These are phyloP conservation scores for Apodemus speciosus DNA, from an alignment of 2,113 vertebrate species.

Conservation along the genomic window DNA sequence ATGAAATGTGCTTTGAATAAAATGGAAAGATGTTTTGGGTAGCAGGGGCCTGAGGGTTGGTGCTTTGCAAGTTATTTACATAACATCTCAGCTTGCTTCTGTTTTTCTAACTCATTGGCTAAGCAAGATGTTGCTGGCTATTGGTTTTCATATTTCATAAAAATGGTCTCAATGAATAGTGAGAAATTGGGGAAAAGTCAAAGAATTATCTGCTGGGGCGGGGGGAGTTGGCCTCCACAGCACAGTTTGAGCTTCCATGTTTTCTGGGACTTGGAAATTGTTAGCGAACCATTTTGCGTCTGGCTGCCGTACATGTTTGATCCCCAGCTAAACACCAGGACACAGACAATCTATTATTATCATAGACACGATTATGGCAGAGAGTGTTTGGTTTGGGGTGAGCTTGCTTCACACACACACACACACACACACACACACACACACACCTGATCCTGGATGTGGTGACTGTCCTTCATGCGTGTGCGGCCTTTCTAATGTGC, in stretches of 20 bases:
- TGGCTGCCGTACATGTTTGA: background rate
- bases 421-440: background rate
- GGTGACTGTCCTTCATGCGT: background rate
- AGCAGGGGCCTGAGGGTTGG: background rate
- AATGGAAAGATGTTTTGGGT: constrained; percentile 43
- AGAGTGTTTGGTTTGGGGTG: background rate
- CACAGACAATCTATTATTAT: background rate
- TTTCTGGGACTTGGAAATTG: background rate
- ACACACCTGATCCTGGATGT: background rate
- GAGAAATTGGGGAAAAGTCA: background rate
- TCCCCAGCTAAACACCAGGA: background rate
- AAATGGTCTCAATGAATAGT: background rate
- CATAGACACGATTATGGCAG: background rate
- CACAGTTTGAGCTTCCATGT: background rate
- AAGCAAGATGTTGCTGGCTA: constrained; percentile 21
- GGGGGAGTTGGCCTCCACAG: background rate
- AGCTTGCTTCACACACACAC: background rate
- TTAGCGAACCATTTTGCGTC: background rate
- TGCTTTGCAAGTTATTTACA: constrained; percentile 67
- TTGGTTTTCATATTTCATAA: constrained; percentile 31
- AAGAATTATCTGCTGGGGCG: background rate
- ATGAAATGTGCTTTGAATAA: constrained; percentile 68
- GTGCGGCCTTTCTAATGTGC: constrained; percentile 35
- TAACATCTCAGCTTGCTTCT: constrained; percentile 24
- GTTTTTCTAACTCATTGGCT: constrained; percentile 11